These are phyloP conservation scores for Crenuchus spilurus DNA, from an alignment of 2,797 vertebrate species.

Conservation along the genomic window DNA sequence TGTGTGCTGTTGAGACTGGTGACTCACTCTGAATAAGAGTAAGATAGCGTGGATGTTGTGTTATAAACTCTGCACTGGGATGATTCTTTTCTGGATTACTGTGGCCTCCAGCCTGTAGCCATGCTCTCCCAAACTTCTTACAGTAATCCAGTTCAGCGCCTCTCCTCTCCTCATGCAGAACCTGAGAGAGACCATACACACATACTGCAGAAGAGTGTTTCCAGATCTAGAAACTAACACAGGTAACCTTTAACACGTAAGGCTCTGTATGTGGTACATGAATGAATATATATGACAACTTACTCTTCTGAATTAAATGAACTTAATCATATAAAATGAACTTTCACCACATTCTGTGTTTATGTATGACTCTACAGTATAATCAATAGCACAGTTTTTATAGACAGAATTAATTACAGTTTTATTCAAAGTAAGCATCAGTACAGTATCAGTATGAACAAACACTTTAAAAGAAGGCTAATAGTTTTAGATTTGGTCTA, in stretches of 20 bases:
- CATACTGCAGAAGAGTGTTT: background rate
- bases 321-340: no score
- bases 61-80: slow-evolving; percentile 77
- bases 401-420: no score
- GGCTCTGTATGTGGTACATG: no score
- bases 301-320: no score
- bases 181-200: slow-evolving; percentile 65
- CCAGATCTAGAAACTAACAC: background rate
- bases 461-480: no score
- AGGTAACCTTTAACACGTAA: background rate
- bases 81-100: slow-evolving; percentile 71
- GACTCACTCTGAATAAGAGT: slow-evolving; percentile 85
- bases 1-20: background rate
- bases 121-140: slow-evolving; percentile 87
- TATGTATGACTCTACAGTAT: no score
- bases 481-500: no score
- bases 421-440: no score
- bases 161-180: slow-evolving; percentile 79
- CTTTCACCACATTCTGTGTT: no score
- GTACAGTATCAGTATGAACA: no score
- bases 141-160: slow-evolving; percentile 94
- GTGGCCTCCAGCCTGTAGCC: slow-evolving; percentile 85
- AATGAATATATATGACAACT: no score
- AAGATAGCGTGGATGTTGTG: slow-evolving; percentile 85
- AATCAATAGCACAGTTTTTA: no score